Evolutionary conservation across 2,888 invertebrate genomes (phyloP), one percentile per base, ranked within the genome.

Genomic region (Epistrophe eligans): DNA sequence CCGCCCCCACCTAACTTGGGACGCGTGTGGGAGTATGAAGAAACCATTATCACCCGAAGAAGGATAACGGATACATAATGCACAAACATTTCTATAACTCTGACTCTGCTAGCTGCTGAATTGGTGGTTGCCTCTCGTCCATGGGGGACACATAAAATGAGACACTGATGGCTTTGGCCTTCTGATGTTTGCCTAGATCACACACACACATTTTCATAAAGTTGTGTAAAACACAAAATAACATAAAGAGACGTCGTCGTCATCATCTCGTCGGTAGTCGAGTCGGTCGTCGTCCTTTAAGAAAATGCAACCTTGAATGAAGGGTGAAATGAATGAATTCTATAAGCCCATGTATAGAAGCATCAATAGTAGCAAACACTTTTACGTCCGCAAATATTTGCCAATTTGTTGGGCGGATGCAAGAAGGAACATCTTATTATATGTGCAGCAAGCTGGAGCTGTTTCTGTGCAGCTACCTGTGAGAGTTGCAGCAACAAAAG

Each of bases 311-410:
- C 83, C 82, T 82, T 83, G 77, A 40, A 57, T 43, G 57, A 62
- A 74, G 32, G 45, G 57, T 45, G 67, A 43, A n/a, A 35, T 32
- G 52, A 40, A 50, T 50, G 15, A 48, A 55, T 19, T n/a, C 57
- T 35, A 24, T 24, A 50, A 50, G 77, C 57, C 58, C 67, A 52
- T 45, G 73, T 67, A 58, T 24, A 24, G 13, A 32, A 19, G 19
- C 80, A 80, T 80, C 84, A 84, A 84, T 84, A 80, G 80, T 55
- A 77, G 84, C 81, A 85, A 85, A 85, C 82, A 85, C 85, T 82
- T 82, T 85, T 82, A 60, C 70, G 67, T 82, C 45, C 38, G 77
- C 82, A 82, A 85, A 85, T 85, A 85, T 85, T 85, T 85, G 82
- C 85, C 85, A 85, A 85, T 85, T 85, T 85, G 85, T 19, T 82